phyloP scores from a whole-genome alignment of 2,888 invertebrate genomes.

The Matsumyia berberina region DNA sequence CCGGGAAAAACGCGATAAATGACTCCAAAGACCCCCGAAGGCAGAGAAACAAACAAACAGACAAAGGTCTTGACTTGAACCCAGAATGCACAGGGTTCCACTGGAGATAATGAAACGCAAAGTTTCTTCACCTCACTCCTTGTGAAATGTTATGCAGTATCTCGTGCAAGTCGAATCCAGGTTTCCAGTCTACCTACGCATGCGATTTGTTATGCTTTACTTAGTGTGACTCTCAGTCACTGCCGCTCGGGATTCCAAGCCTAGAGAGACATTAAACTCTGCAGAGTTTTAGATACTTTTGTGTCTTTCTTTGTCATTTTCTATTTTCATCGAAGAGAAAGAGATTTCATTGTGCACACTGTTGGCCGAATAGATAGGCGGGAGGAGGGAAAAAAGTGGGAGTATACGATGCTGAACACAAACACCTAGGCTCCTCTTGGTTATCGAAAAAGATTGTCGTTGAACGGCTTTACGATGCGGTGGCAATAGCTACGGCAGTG shows the following conservation, averaged over 20 bases:
- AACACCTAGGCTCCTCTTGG: conserved; percentile 46
- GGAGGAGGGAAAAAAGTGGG: conserved; percentile 11
- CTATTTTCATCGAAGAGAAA: conserved; percentile 36
- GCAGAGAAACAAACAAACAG: conserved; percentile 21
- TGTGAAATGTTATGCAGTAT: conserved; percentile 44
- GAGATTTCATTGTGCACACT: conserved; percentile 29
- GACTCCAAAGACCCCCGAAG: conserved; percentile 11
- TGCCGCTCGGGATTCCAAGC: conserved; percentile 44
- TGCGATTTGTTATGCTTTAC: conserved; percentile 74
- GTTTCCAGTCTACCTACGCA: conserved; percentile 71
- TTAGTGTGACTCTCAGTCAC: conserved; percentile 48
- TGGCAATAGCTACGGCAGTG: not conserved
- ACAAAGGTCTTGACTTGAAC: conserved; percentile 61
- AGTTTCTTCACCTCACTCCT: conserved; percentile 67
- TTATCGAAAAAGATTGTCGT: conserved; percentile 43
- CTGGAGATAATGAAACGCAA: conserved; percentile 71
- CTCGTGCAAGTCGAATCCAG: conserved; percentile 38
- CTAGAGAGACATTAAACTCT: conserved; percentile 26
- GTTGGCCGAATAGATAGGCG: not conserved
- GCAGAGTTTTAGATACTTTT: conserved; percentile 37
- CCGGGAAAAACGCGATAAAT: conserved; percentile 14
- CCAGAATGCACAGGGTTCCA: conserved; percentile 24
- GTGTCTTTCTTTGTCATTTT: conserved; percentile 59
- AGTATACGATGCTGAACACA: conserved; percentile 29
- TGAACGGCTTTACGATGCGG: conserved; percentile 48